Evolutionary conservation across 2,113 vertebrate genomes (phyloP).

Genomic region (Psettodes erumei): DNA sequence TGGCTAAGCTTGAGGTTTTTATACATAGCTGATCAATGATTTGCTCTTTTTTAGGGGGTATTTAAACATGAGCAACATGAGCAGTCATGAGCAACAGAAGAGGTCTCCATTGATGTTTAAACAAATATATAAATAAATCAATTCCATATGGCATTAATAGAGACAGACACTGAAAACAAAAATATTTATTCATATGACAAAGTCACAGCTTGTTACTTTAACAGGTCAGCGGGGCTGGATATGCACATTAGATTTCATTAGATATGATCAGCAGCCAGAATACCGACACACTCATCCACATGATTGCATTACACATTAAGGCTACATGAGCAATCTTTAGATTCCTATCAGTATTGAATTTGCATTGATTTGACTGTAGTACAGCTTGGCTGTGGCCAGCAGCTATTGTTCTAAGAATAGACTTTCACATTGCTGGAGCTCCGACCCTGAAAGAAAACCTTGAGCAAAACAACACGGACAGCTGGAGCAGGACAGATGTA

Average conservation of each 20-base stretch:
- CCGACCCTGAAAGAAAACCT: constrained; percentile 1
- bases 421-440: constrained; percentile 11
- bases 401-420: constrained; percentile 54
- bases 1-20: constrained; percentile 1
- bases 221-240: neutral
- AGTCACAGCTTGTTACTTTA: neutral
- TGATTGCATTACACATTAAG: constrained; percentile 41
- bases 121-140: neutral
- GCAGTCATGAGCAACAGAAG: neutral
- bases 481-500: neutral
- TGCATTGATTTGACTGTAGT: constrained; percentile 74
- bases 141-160: neutral
- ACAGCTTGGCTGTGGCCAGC: constrained; percentile 34
- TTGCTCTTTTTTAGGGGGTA: no score
- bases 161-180: neutral
- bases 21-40: neutral
- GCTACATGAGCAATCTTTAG: constrained; percentile 55
- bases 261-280: constrained; percentile 21
- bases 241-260: neutral
- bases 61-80: neutral
- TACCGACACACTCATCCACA: constrained; percentile 24
- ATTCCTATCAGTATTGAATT: constrained; percentile 77
- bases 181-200: neutral
- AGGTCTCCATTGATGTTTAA: neutral
- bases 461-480: neutral